phyloP scores from a whole-genome alignment of 2,797 vertebrate genomes.

The Coranthus polyacanthus region DNA sequence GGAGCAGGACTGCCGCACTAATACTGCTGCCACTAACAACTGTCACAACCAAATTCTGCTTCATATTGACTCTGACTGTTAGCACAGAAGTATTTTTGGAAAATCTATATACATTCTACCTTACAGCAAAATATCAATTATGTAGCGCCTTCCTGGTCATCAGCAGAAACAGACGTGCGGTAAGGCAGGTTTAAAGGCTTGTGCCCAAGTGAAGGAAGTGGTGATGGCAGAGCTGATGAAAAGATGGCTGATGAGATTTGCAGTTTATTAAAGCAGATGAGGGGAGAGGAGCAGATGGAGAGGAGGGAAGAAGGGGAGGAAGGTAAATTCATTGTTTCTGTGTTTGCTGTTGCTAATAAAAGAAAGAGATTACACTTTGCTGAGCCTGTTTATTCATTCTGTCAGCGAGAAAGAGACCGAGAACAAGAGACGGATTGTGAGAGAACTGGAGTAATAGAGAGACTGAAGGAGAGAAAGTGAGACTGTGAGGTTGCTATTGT shows the following conservation, averaged over 20 bases:
- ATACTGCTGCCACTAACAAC: constrained; percentile 23
- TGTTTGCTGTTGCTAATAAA: constrained; percentile 81
- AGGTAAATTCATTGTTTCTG: constrained; percentile 75
- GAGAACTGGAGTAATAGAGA: constrained; percentile 41
- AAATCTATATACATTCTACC: constrained; percentile 20
- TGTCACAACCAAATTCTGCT: constrained; percentile 19
- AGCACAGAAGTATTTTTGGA: constrained; percentile 3
- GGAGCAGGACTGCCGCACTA: constrained; percentile 24
- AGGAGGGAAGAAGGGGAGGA: constrained; percentile 28
- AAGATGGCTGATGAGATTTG: constrained; percentile 78
- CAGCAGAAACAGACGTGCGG: constrained; percentile 20
- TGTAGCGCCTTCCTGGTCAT: constrained; percentile 17
- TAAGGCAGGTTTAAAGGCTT: constrained; percentile 44
- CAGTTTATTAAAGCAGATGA: constrained; percentile 79
- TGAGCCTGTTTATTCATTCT: constrained; percentile 69
- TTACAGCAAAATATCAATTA: constrained; percentile 40
- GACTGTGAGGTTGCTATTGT: constrained; percentile 48
- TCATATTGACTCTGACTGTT: constrained; percentile 22
- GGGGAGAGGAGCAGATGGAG: constrained; percentile 63
- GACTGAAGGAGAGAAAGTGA: constrained; percentile 40
- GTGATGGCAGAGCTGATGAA: constrained; percentile 66
- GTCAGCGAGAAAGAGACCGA: constrained; percentile 48
- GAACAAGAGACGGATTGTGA: constrained; percentile 50
- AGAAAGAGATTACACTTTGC: constrained; percentile 75
- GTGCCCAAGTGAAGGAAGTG: constrained; percentile 51